These are phyloP conservation scores for Neuroscelio doddi DNA, from an alignment of 2,888 invertebrate genomes.

Conservation along the genomic window DNA sequence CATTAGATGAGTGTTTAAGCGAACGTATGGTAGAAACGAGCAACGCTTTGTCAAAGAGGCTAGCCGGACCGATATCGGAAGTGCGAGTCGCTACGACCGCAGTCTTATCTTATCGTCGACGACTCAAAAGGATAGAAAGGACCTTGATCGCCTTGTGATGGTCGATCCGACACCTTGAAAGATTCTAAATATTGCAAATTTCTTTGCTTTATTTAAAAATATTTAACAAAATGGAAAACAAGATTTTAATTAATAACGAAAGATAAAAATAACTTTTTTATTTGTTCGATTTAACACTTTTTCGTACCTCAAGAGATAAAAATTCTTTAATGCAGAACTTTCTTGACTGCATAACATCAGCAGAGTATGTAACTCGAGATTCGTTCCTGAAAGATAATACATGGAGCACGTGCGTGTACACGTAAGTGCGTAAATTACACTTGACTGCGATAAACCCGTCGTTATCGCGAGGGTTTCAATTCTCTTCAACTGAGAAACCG, in stretches of 20 bases:
- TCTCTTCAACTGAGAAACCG: neutral
- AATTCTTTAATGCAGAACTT: conserved; percentile 7
- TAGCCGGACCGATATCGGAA: conserved; percentile 58
- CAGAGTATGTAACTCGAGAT: conserved; percentile 20
- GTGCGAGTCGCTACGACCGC: conserved; percentile 52
- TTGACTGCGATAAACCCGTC: conserved; percentile 5
- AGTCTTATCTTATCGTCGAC: conserved; percentile 67
- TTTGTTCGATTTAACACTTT: no score
- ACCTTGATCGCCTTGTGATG: conserved; percentile 66
- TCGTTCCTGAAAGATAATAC: conserved; percentile 41
- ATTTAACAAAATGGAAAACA: neutral
- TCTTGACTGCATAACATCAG: conserved; percentile 16
- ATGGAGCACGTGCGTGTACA: conserved; percentile 39
- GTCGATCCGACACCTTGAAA: conserved; percentile 56
- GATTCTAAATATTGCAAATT: conserved; percentile 28
- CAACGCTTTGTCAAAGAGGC: conserved; percentile 30
- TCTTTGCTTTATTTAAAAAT: conserved; percentile 1
- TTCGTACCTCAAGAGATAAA: no score
- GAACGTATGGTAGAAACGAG: conserved; percentile 14
- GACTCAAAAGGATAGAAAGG: conserved; percentile 66
- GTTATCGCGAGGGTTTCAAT: conserved; percentile 16
- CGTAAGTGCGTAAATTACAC: conserved; percentile 40
- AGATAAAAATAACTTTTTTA: no score
- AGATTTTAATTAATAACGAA: no score
- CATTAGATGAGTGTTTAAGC: neutral